Base-by-base conservation (phyloP, 1,140 invertebrate species). In the Mya arenaria region DNA sequence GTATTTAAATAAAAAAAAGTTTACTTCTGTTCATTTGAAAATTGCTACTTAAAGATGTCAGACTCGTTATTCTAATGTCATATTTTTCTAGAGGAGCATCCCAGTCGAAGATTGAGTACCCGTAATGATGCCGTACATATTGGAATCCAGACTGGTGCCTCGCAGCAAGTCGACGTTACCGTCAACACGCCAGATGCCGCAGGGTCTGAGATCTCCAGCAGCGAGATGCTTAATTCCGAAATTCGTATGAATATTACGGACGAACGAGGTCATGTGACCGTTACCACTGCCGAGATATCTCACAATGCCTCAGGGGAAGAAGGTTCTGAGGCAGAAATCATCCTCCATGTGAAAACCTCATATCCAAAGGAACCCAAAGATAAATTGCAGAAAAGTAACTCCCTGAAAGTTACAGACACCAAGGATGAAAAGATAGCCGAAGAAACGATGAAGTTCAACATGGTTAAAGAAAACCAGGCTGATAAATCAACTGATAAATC, bases 311-410 rank as follows among this genome's bases (percentile, higher is more conserved):
- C 34, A 68, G 48, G 36, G 15, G 63, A 36, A 30, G 71, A 73
- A 30, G 80, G 79, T 28, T 37, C 52, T 5, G 79, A 63, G 56
- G 65, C 72, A 32, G 66, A 71, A 58, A 69, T 65, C 41, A 58
- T 72, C 0, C 68, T 82, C 5, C 79, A 82, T 41, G 79, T 82
- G 1, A 73, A 66, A 52, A 82, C 79, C 36, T 39, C 69, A 4
- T 82, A 72, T 36, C 4, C 25, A 17, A 48, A 55, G n/a, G 34
- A 55, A 10, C 19, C 25, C 44, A 65, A 48, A 25, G 41, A 58
- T 13, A 32, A 34, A 73, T 4, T 30, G 32, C 23, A n/a, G n/a
- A n/a, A n/a, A n/a, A n/a, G n/a, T n/a, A n/a, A n/a, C n/a, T n/a
- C n/a, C n/a, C n/a, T n/a, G n/a, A n/a, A n/a, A n/a, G n/a, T n/a